Evolutionary conservation across 2,113 vertebrate species (phyloP), one percentile per base, ranked within the genome.

Genomic region (Syrmaticus mikado): DNA sequence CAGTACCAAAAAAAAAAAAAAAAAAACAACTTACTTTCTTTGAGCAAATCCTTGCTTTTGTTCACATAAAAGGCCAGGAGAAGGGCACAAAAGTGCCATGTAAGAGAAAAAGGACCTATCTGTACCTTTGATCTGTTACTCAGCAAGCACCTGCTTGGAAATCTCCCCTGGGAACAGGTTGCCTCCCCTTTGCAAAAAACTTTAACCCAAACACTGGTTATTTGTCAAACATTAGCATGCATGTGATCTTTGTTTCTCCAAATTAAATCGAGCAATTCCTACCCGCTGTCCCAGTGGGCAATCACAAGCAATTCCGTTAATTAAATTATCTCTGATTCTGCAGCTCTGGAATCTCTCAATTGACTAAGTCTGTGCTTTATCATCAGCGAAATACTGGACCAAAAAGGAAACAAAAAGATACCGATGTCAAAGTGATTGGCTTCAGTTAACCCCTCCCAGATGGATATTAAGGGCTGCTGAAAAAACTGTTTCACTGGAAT

Each of bases 311-410:
- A 97, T 94, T 95, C 94, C 66, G 88, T 97, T 97, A 97, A 97
- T 97, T 97, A 97, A 97, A 97, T 97, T 96, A 97, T 97, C 96
- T 97, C 95, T 92, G 94, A 97, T 97, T 97, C 94, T 96, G 93
- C 96, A 96, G 93, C 93, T 95, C 94, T 94, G 94, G 96, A 97
- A 97, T 96, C 95, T 96, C 96, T 97, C 96, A 97, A 97, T 97
- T 96, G 95, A 97, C 96, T 93, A 96, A 86, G 93, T 81, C 92
- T 96, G 96, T 91, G 97, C 94, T 97, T 96, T 95, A 95, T 96
- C 96, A 96, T 94, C 93, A 97, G 93, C 94, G 96, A 96, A 97
- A 96, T 91, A 93, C 92, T 55, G 84, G 86, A 93, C 85, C 40
- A 88, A 84, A 95, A 91, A 78, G 80, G 88, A 95, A 94, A 93